Conservation (phyloP, 2,888 invertebrate genomes). For the Cistogaster globosa region DNA sequence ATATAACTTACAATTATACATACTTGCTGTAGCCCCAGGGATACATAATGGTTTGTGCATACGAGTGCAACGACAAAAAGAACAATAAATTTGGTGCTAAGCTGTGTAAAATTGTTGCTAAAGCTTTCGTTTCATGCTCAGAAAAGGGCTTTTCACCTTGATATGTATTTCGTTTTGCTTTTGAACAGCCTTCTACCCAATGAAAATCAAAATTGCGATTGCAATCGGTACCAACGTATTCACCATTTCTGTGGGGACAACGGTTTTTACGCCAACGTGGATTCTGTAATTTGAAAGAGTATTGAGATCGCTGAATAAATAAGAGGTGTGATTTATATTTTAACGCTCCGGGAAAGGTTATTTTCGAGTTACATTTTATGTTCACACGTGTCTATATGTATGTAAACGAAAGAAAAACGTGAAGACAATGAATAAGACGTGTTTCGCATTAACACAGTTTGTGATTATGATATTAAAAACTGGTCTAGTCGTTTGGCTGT, state of each 20-base stretch:
- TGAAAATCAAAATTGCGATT: constrained; percentile 87
- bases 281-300: constrained; percentile 80
- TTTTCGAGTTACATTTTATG: no score
- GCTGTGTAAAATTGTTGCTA: constrained; percentile 78
- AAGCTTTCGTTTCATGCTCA: constrained; percentile 81
- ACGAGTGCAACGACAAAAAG: constrained; percentile 82
- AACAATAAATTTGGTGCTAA: constrained; percentile 79
- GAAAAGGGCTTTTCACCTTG: constrained; percentile 82
- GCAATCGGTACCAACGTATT: constrained; percentile 86
- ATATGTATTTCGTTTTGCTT: constrained; percentile 77
- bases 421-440: no score
- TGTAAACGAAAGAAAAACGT: no score
- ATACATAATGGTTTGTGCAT: constrained; percentile 82
- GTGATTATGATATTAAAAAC: no score
- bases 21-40: constrained; percentile 81
- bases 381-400: no score
- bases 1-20: neutral
- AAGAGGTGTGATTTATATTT: no score
- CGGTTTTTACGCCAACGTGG: constrained; percentile 86
- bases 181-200: constrained; percentile 83
- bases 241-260: constrained; percentile 78
- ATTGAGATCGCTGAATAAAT: neutral
- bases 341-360: no score
- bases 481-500: no score
- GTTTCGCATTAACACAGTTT: no score